These are phyloP conservation scores for Neomonachus schauinslandi DNA, from an alignment of 2,113 vertebrate genomes.

Conservation along the genomic window DNA sequence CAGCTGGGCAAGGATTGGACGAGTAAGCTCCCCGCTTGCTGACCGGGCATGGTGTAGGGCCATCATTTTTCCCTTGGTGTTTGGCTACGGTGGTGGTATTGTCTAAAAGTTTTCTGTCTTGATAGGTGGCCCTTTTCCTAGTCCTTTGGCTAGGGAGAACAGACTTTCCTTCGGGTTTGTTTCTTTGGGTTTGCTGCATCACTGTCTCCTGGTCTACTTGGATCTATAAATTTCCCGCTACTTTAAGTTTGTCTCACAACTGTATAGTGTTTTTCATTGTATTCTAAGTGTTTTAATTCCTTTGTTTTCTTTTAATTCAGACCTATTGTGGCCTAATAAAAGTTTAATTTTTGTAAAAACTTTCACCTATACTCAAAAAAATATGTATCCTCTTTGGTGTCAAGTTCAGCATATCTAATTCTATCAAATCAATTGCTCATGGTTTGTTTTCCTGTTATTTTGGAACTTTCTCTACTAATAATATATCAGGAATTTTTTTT, in stretches of 20 bases:
- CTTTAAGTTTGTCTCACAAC: neutral
- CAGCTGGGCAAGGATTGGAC: neutral
- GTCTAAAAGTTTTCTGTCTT: neutral
- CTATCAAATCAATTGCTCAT: neutral
- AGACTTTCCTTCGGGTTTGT: neutral
- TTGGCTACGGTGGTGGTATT: neutral
- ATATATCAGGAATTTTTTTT: neutral
- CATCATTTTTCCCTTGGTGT: neutral
- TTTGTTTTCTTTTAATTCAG: neutral
- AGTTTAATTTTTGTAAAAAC: neutral
- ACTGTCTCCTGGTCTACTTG: neutral
- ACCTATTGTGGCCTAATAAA: neutral
- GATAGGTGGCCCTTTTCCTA: neutral
- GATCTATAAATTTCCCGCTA: neutral
- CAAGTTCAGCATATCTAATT: neutral
- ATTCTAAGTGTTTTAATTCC: neutral
- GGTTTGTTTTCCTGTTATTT: neutral
- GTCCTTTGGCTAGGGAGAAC: neutral
- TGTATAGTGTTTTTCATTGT: neutral
- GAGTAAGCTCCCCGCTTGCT: neutral
- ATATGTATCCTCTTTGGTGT: neutral
- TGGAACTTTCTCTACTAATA: neutral
- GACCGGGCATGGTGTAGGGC: neutral
- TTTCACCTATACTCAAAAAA: neutral
- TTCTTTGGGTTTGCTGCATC: neutral